A percentile compares a stretch with the other conserved stretches of the same genome.
Evolutionary conservation across 64 coral and sea anemone genomes (phyloP).

Genomic region (Montipora sp.): DNA sequence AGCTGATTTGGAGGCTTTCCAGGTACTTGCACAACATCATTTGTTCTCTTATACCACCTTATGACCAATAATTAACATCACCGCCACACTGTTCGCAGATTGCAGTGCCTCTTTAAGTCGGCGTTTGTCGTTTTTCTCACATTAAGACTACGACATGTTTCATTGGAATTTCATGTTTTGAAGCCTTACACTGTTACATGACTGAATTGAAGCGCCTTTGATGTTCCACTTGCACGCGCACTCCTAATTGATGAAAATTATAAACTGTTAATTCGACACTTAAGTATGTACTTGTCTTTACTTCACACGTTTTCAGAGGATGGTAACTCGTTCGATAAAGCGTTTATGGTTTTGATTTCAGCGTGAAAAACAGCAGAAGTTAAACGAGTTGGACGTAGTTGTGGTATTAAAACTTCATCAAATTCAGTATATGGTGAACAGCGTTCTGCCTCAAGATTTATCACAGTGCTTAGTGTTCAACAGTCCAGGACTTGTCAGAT

Average conservation of each 20-base stretch:
- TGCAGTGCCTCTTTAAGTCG: no score
- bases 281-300: no score
- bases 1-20: slow-evolving; percentile 97
- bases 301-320: no score
- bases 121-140: no score
- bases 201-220: no score
- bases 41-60: not conserved
- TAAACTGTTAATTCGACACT: no score
- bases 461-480: slow-evolving; percentile 83
- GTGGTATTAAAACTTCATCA: slow-evolving; percentile 87
- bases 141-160: no score
- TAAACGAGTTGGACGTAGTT: slow-evolving; percentile 99
- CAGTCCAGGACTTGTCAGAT: slow-evolving; percentile 74
- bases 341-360: slow-evolving; percentile 9
- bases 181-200: no score
- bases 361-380: slow-evolving; percentile 97
- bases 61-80: not conserved
- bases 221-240: no score
- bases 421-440: slow-evolving; percentile 91
- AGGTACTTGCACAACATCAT: slow-evolving; percentile 33
- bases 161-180: no score
- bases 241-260: no score
- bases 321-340: not conserved
- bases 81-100: no score
- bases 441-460: slow-evolving; percentile 82